Percentiles rank a stretch among this genome's conserved stretches.
phyloP scores from a whole-genome alignment of 2,797 vertebrate species.

The Lagodon rhomboides region DNA sequence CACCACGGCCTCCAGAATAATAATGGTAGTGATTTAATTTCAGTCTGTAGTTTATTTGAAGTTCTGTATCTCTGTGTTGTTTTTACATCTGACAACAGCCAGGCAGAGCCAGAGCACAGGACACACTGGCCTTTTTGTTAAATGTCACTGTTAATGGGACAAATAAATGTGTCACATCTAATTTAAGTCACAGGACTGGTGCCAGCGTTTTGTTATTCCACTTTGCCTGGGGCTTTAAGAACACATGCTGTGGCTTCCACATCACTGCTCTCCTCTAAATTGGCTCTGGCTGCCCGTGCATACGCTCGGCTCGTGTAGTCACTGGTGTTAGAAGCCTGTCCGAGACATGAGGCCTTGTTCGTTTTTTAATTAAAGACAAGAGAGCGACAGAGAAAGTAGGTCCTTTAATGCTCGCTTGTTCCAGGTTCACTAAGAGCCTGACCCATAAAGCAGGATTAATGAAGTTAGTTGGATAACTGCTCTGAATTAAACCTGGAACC shows the following conservation, averaged over 20 bases:
- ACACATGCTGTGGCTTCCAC: constrained; percentile 59
- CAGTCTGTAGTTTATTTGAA: background rate
- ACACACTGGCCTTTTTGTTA: background rate
- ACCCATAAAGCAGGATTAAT: constrained; percentile 27
- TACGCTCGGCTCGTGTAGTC: constrained; percentile 45
- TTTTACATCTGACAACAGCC: background rate
- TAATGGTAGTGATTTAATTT: constrained; percentile 69
- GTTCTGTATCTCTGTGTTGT: background rate
- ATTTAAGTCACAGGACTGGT: constrained; percentile 39
- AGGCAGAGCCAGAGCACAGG: background rate
- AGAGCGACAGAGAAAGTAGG: background rate
- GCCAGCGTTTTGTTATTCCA: constrained; percentile 37
- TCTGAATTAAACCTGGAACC: constrained; percentile 1
- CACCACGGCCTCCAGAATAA: constrained; percentile 31
- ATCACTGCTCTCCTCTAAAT: constrained; percentile 41
- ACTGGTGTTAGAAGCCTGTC: constrained; percentile 41
- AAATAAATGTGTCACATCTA: constrained; percentile 43
- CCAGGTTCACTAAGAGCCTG: background rate
- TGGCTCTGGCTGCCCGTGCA: constrained; percentile 33
- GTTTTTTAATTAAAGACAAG: constrained; percentile 44
- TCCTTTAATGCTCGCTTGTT: constrained; percentile 11
- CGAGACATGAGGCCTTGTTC: background rate
- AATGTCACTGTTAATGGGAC: constrained; percentile 19
- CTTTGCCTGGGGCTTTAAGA: constrained; percentile 40
- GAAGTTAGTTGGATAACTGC: constrained; percentile 8